Evolutionary conservation across 2,113 vertebrate genomes (phyloP), one percentile per base, ranked within the genome.

Genomic region (Corythoichthys intestinalis): DNA sequence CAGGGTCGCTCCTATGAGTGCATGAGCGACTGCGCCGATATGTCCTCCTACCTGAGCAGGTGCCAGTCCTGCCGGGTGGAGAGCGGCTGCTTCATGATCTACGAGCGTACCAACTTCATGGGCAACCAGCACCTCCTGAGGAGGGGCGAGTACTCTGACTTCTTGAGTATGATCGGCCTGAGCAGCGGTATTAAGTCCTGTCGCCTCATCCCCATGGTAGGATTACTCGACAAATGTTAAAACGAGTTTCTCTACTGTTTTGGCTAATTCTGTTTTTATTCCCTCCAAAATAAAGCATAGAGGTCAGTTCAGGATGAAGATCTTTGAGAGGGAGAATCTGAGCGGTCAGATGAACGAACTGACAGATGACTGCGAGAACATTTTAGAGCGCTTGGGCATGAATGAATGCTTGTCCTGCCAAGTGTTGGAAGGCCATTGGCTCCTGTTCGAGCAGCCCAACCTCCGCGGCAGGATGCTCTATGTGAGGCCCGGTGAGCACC

Each of bases 351-450:
- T 39, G 34, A 0, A 80, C 0, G 86, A 87, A 49, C 37, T 86
- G 72, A 65, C 67, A 65, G 80, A 86, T 0, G 83, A 87, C 76
- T 87, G 86, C 0, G 78, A 87, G 35, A 78, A 4, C 80, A 79
- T 87, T 68, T 10, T 17, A 79, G 84, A 86, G 6, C 84, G 81
- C 2, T 78, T 66, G 58, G 74, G 76, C 11, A 86, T 86, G 81
- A 47, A 15, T 20, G 79, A 84, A 37, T 83, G 79, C 77, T 2
- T 46, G 86, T 92, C 91, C 69, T 85, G 85, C 76, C 57, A 90
- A 12, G 89, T 92, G 72, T 85, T 90, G 86, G 91, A 92, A 0
- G 91, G 91, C 66, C 88, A 92, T 73, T 92, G 92, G 91, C 80
- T 90, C 74, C 81, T 93, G 83, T 92, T 86, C 52, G 92, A 93